These are phyloP conservation scores for Oncorhynchus tshawytscha DNA, from an alignment of 2,113 vertebrate species.

Conservation along the genomic window DNA sequence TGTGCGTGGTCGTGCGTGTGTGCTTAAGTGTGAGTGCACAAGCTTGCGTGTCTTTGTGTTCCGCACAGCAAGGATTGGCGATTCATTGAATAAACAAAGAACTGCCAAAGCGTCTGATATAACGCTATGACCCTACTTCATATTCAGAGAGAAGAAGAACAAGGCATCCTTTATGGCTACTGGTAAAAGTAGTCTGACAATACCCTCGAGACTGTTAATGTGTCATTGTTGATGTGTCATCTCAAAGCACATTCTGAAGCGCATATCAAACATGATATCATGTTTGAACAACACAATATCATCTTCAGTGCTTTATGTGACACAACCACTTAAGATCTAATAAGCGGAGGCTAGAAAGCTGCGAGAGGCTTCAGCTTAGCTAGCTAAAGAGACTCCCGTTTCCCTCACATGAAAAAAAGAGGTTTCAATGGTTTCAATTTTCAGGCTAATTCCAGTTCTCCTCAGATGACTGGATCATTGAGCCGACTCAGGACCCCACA, in stretches of 20 bases:
- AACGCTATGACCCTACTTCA: slow-evolving; percentile 73
- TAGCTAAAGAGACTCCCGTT: slow-evolving; percentile 57
- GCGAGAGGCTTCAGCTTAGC: slow-evolving; percentile 65
- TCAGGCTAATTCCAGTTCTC: slow-evolving; percentile 50
- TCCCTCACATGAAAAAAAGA: slow-evolving; percentile 7
- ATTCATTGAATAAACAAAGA: slow-evolving; percentile 76
- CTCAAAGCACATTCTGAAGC: slow-evolving; percentile 64
- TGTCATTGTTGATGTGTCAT: slow-evolving; percentile 56
- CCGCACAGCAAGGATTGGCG: slow-evolving; percentile 67
- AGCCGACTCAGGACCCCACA: slow-evolving; percentile 46
- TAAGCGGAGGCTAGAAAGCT: slow-evolving; percentile 59
- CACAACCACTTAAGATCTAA: slow-evolving; percentile 85
- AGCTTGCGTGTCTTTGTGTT: slow-evolving; percentile 60
- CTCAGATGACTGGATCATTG: slow-evolving; percentile 53
- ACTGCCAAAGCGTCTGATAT: slow-evolving; percentile 74
- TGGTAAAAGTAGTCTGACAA: slow-evolving; percentile 62
- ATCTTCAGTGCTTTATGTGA: slow-evolving; percentile 78
- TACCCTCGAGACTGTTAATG: slow-evolving; percentile 53
- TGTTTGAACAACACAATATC: slow-evolving; percentile 64
- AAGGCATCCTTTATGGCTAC: slow-evolving; percentile 63
- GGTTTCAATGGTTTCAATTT: slow-evolving; percentile 24
- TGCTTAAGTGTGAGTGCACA: slow-evolving; percentile 20
- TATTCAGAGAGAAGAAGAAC: slow-evolving; percentile 13
- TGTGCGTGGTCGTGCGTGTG: background rate
- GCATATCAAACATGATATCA: slow-evolving; percentile 55